A percentile compares a stretch with the other conserved stretches of the same genome.
These are phyloP conservation scores for Pomatostomus ruficeps DNA, from an alignment of 2,113 vertebrate genomes.

Conservation along the genomic window DNA sequence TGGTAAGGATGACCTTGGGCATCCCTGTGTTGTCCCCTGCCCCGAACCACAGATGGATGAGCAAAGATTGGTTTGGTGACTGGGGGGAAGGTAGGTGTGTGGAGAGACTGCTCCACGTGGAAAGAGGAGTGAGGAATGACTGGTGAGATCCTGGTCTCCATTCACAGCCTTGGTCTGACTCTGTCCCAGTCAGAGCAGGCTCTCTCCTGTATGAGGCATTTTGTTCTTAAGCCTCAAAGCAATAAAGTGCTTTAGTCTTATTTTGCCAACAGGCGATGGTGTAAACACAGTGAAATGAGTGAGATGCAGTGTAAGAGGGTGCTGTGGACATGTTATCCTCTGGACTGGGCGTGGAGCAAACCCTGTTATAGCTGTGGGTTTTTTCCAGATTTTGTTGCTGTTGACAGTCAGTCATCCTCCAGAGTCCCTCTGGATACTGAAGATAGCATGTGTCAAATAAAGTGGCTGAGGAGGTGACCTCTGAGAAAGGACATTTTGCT, in stretches of 20 bases:
- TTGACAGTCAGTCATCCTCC: not conserved
- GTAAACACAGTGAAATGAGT: not conserved
- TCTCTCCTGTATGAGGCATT: not conserved
- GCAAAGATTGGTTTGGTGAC: not conserved
- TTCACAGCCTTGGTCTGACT: not conserved
- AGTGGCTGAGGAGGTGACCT: not conserved
- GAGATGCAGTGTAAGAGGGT: not conserved
- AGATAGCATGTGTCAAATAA: not conserved
- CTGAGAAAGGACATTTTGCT: not conserved
- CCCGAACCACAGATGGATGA: not conserved
- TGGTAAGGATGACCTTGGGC: not conserved
- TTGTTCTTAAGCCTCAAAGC: not conserved
- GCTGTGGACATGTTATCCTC: not conserved
- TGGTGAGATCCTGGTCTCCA: not conserved
- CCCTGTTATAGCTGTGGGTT: not conserved
- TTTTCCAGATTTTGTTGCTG: not conserved
- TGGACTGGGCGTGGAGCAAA: not conserved
- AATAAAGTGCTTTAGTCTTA: not conserved
- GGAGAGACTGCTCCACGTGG: not conserved
- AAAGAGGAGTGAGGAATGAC: not conserved
- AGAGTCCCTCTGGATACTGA: not conserved
- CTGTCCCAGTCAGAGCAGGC: not conserved
- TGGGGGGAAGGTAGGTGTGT: rapidly evolving
- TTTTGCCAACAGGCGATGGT: not conserved
- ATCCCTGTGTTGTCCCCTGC: not conserved